These are phyloP conservation scores for Anhinga rufa DNA, from an alignment of 2,113 vertebrate species.

Conservation along the genomic window DNA sequence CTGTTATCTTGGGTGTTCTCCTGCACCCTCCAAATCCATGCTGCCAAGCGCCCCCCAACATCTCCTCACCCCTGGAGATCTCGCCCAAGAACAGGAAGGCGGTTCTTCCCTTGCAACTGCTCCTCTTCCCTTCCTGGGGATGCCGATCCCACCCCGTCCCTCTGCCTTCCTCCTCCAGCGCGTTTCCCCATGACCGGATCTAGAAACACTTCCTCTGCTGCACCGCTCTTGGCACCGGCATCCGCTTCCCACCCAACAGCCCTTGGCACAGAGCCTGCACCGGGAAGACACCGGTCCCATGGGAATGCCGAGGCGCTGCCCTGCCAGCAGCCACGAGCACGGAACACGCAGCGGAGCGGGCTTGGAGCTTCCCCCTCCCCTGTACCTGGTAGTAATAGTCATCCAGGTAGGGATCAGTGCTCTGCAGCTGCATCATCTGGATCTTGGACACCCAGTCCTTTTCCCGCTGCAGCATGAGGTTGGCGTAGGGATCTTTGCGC, in stretches of 20 bases:
- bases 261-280: fast-evolving
- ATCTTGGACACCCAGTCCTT: slow-evolving; percentile 98
- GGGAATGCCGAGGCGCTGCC: background rate
- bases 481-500: slow-evolving; percentile 90
- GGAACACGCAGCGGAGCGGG: fast-evolving
- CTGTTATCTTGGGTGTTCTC: background rate
- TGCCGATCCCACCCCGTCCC: background rate
- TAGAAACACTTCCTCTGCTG: background rate
- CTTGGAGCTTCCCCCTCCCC: too few species aligned
- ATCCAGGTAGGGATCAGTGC: slow-evolving; percentile 95
- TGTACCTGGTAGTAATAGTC: slow-evolving; percentile 94
- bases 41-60: fast-evolving
- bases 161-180: background rate
- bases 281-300: background rate
- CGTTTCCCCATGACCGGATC: fast-evolving
- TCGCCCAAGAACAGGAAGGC: fast-evolving
- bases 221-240: fast-evolving
- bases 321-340: background rate
- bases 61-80: background rate
- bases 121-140: too few species aligned
- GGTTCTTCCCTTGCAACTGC: background rate
- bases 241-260: background rate
- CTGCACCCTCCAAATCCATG: fast-evolving
- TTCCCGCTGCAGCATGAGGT: slow-evolving; percentile 94
- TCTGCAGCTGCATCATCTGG: slow-evolving; percentile 98